Evolutionary conservation across 2,888 invertebrate genomes (phyloP).

Genomic region (Pachydiplax longipennis): DNA sequence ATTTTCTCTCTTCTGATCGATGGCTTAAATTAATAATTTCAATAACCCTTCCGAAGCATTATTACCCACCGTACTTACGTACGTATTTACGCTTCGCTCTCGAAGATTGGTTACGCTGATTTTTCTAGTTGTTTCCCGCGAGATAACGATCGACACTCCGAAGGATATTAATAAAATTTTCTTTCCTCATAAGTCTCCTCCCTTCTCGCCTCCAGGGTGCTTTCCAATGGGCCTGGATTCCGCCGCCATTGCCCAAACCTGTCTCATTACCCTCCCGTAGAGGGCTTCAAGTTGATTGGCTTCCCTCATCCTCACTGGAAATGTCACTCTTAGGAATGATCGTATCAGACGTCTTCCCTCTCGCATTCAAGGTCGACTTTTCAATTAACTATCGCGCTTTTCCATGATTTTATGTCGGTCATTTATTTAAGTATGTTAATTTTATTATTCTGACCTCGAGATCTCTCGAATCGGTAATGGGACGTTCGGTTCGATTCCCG

Average conservation of each 20-base stretch:
- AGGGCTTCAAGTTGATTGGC: conserved; percentile 22
- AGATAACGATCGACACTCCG: no score
- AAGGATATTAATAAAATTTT: no score
- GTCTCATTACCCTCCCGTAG: conserved; percentile 28
- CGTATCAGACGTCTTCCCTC: conserved; percentile 11
- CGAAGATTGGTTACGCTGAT: no score
- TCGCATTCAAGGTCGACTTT: conserved; percentile 28
- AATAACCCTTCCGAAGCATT: no score
- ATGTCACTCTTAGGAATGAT: conserved; percentile 25
- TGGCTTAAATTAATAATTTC: no score
- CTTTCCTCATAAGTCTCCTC: background rate
- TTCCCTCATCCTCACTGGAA: conserved; percentile 22
- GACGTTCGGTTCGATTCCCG: background rate
- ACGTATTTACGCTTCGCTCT: no score
- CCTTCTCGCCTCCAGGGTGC: background rate
- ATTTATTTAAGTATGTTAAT: conserved; percentile 43
- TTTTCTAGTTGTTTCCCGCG: no score
- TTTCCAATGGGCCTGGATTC: conserved; percentile 18
- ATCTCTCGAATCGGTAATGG: background rate
- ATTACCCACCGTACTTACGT: no score
- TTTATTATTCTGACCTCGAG: conserved; percentile 22
- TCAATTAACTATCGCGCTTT: conserved; percentile 38
- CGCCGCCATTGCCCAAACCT: background rate
- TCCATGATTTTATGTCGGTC: background rate
- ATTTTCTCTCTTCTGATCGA: no score